Conservation (phyloP, 92 coral and sea anemone genomes). For the Zoanthus gigantus region DNA sequence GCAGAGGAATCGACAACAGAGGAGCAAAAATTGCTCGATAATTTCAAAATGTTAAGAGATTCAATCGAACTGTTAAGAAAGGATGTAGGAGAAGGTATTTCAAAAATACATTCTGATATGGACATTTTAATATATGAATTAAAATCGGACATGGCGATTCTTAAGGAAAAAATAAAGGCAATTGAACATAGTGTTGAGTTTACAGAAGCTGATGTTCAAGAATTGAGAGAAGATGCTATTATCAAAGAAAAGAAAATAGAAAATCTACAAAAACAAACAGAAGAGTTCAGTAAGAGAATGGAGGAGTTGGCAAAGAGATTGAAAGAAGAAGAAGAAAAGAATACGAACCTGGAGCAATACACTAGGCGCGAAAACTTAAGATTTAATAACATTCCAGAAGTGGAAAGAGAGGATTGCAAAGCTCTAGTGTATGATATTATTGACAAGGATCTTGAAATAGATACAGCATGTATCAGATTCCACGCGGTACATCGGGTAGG, state of each 20-base stretch:
- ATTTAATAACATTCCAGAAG: slow-evolving; percentile 2
- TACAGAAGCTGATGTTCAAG: slow-evolving; percentile 4
- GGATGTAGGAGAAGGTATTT: slow-evolving; percentile 3
- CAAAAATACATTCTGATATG: slow-evolving; percentile 21
- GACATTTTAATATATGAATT: slow-evolving; percentile 5
- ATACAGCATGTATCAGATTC: slow-evolving; percentile 5
- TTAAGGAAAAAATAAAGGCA: background rate
- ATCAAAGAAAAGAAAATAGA: background rate
- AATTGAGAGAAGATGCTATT: background rate
- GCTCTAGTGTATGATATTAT: background rate
- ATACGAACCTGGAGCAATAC: slow-evolving; percentile 14
- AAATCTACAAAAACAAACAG: background rate
- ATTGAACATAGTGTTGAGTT: slow-evolving; percentile 13
- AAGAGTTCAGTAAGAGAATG: background rate
- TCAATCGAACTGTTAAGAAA: background rate
- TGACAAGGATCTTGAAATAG: slow-evolving; percentile 19
- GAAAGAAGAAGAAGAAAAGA: slow-evolving; percentile 18
- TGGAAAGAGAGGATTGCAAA: background rate
- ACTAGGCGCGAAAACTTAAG: slow-evolving; percentile 21
- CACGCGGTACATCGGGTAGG: slow-evolving; percentile 13
- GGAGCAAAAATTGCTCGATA: background rate
- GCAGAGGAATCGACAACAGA: background rate
- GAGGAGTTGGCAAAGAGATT: background rate
- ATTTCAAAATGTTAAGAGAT: background rate
- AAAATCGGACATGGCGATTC: background rate